Percentiles rank a stretch among this genome's conserved stretches.
These are phyloP conservation scores for Euspilapteryx auroguttella DNA, from an alignment of 2,888 invertebrate species.

Conservation along the genomic window DNA sequence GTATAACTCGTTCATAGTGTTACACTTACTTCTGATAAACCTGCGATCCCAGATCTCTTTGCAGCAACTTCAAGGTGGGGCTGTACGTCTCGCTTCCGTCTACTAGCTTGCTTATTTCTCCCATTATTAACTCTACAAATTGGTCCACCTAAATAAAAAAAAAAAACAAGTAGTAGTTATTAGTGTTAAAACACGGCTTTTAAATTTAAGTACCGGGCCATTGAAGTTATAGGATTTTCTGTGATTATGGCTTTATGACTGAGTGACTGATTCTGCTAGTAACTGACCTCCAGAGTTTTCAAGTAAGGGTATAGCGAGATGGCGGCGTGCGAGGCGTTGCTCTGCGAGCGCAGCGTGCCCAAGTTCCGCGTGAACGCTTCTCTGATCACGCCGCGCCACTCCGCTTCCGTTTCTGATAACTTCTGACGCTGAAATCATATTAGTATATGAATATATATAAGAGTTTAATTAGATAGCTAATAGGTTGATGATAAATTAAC, in stretches of 20 bases:
- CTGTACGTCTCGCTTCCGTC: constrained; percentile 82
- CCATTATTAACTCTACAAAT: constrained; percentile 66
- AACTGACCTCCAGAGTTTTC: constrained; percentile 57
- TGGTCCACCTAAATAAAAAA: constrained; percentile 30
- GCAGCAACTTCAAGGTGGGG: constrained; percentile 66
- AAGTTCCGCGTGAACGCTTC: constrained; percentile 73
- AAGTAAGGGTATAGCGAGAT: constrained; percentile 74
- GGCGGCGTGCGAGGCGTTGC: constrained; percentile 52
- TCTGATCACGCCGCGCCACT: constrained; percentile 67
- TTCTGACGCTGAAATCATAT: constrained; percentile 58
- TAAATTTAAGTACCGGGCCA: background rate
- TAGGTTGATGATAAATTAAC: too few species aligned
- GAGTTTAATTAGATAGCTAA: background rate
- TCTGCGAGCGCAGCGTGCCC: constrained; percentile 63
- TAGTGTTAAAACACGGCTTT: too few species aligned
- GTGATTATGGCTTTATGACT: background rate
- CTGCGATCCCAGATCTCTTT: constrained; percentile 68
- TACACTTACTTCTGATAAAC: constrained; percentile 64
- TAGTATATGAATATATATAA: background rate
- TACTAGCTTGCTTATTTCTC: constrained; percentile 70
- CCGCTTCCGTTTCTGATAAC: constrained; percentile 61
- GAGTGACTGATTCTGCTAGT: background rate
- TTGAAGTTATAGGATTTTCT: background rate
- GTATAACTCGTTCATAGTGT: too few species aligned
- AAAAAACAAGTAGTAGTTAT: background rate